Base-by-base conservation (phyloP, 2,113 vertebrate species). In the Coryphaenoides rupestris region DNA sequence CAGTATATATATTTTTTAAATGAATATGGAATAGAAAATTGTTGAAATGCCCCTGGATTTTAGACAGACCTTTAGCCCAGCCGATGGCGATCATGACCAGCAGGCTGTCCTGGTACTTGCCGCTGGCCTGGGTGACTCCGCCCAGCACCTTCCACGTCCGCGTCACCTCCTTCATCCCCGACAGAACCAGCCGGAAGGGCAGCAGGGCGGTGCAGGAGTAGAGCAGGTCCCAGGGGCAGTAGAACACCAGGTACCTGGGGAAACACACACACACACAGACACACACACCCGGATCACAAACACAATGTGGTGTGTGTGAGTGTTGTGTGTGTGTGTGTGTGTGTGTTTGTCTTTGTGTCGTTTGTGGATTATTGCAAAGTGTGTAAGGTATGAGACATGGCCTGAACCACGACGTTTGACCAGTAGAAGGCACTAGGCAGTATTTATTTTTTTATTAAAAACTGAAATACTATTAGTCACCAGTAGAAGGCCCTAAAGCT, bases 101-200 rank as follows among this genome's bases (percentile, higher is more conserved):
- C 89, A 94, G 93, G 55, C 92, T 91, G 72, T 96, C 91, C 75
- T 91, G 89, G 88, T 94, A 99, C 81, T 92, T 94, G 66, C 49
- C 74, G 60, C 90, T 84, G 3, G 96, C 96, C 79, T 93, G 91
- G 1, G 83, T 84, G 78, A 99, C 55, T 7, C 97, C 97, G 47
- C 87, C 88, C 3, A 93, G 81, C 79, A 99, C 94, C 90, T 99
- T 99, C 94, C 95, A 96, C 0, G 96, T 96, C 72, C 95, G 91
- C 45, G 95, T 96, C 75, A 97, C 92, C 79, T 99, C 97, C 78
- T 98, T 98, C 96, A 98, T 97, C 50, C 87, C 94, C 3, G 92
- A 88, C 84, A 95, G 86, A 74, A 98, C 70, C 58, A 99, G 75
- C 60, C 92, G 88, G 75, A 98, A 70, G 55, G 96, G 97, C 66